Evolutionary conservation across 2,888 invertebrate species (phyloP).

Genomic region (Podotricha telesiphe): DNA sequence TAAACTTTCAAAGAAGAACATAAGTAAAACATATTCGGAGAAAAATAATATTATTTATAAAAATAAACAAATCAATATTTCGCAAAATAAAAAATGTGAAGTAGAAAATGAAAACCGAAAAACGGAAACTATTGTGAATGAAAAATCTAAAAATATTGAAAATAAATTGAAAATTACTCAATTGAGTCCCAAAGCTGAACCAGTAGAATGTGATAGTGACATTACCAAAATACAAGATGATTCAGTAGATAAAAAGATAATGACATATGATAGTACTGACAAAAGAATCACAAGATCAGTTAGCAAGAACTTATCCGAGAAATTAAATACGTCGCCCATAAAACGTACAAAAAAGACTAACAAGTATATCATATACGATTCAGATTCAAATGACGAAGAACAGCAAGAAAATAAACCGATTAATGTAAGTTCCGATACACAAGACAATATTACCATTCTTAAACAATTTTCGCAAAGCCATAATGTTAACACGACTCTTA

Average conservation of each 20-base stretch:
- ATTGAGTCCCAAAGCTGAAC: neutral
- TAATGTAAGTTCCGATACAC: neutral
- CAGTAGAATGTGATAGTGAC: neutral
- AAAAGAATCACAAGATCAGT: constrained; percentile 57
- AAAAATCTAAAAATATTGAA: neutral
- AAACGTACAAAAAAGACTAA: constrained; percentile 52
- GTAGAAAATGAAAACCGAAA: neutral
- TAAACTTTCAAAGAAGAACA: constrained; percentile 2
- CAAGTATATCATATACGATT: constrained; percentile 56
- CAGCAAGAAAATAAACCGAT: neutral
- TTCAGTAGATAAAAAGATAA: constrained; percentile 37
- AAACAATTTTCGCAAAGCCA: neutral
- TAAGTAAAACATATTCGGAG: neutral
- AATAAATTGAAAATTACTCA: neutral
- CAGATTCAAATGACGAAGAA: constrained; percentile 53
- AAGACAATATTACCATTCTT: neutral
- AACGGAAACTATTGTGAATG: neutral
- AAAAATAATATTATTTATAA: neutral
- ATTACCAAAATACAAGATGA: constrained; percentile 38
- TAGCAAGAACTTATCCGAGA: constrained; percentile 47
- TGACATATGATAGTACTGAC: constrained; percentile 35
- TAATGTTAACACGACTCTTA: neutral
- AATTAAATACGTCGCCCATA: constrained; percentile 35
- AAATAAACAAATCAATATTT: neutral
- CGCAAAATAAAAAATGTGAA: neutral